phyloP scores from a whole-genome alignment of 2,113 vertebrate species.

The Psammodynastes pulverulentus region DNA sequence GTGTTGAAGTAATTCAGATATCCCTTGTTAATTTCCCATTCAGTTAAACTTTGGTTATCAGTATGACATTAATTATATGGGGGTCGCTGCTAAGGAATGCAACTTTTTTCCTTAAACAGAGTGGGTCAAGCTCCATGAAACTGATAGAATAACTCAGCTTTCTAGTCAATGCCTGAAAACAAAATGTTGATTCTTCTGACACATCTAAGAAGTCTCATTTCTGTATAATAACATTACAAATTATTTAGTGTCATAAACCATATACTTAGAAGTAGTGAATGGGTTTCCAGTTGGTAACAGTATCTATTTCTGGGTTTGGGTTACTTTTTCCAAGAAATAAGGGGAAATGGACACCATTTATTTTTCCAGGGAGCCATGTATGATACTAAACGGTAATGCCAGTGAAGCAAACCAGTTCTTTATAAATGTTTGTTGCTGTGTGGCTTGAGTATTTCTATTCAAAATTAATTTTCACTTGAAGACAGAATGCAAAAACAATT shows the following conservation, averaged over 20 bases:
- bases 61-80: slow-evolving; percentile 56
- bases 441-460: slow-evolving; percentile 39
- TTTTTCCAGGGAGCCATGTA: slow-evolving; percentile 40
- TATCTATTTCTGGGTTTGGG: slow-evolving; percentile 55
- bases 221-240: slow-evolving; percentile 45
- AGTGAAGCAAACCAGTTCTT: slow-evolving; percentile 38
- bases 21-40: slow-evolving; percentile 43
- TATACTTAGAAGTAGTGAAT: slow-evolving; percentile 49
- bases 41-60: slow-evolving; percentile 51
- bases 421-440: slow-evolving; percentile 49
- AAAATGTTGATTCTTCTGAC: slow-evolving; percentile 35
- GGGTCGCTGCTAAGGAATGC: slow-evolving; percentile 55
- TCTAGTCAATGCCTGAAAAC: slow-evolving; percentile 1
- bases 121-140: slow-evolving; percentile 53
- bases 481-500: slow-evolving; percentile 38
- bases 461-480: slow-evolving; percentile 54
- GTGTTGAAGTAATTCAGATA: slow-evolving; percentile 42
- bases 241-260: slow-evolving; percentile 53
- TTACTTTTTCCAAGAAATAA: slow-evolving; percentile 59
- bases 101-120: slow-evolving; percentile 50
- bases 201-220: slow-evolving; percentile 25
- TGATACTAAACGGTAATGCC: slow-evolving; percentile 42
- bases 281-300: slow-evolving; percentile 49
- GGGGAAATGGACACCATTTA: slow-evolving; percentile 43
- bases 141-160: slow-evolving; percentile 10